Base-by-base conservation (phyloP, 1,140 invertebrate genomes). In the Penaeus japonicus region DNA sequence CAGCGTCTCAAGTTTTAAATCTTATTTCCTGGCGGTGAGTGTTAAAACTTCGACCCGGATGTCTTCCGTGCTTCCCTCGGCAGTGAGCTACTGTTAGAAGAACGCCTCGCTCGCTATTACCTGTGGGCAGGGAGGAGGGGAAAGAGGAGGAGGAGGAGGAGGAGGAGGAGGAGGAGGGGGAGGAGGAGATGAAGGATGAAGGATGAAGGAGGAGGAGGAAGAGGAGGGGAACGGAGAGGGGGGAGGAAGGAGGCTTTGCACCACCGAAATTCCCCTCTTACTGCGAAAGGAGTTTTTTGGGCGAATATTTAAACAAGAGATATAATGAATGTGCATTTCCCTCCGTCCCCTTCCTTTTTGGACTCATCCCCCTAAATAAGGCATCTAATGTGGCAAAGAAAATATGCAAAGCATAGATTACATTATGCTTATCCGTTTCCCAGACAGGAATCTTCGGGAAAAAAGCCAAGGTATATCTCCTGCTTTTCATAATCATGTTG, bases 401-500 rank as follows among this genome's bases (percentile, higher is more conserved):
- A 77, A 77, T 77, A 77, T 59, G 73, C 77, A 62, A 80, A 87
- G 59, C 54, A 27, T 62, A 22, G 55, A 80, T 82, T 87, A n/a
- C 39, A 83, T 87, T 80, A 81, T 35, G 78, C 78, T 65, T 32
- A n/a, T 87, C 77, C 54, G 73, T 62, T 65, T 57, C 35, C n/a
- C 32, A 80, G 73, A 77, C 78, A 55, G 54, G 53, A 59, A 84
- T 59, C 59, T 77, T 70, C 15, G 54, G 27, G 65, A 22, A 84
- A 57, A 84, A 75, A 82, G 54, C 77, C 20, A 24, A 22, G 59
- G 35, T 73, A 32, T 80, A 80, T 62, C 57, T 86, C 85, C 86
- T 90, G 77, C 86, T 90, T 90, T 90, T 88, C 86, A 90, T 90
- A 90, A 89, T 89, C 89, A 80, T 18, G 89, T 89, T 89, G 70